A percentile compares a stretch with the other conserved stretches of the same genome.
Evolutionary conservation across 2,797 vertebrate genomes (phyloP).

Genomic region (Oryzias dopingdopingensis): DNA sequence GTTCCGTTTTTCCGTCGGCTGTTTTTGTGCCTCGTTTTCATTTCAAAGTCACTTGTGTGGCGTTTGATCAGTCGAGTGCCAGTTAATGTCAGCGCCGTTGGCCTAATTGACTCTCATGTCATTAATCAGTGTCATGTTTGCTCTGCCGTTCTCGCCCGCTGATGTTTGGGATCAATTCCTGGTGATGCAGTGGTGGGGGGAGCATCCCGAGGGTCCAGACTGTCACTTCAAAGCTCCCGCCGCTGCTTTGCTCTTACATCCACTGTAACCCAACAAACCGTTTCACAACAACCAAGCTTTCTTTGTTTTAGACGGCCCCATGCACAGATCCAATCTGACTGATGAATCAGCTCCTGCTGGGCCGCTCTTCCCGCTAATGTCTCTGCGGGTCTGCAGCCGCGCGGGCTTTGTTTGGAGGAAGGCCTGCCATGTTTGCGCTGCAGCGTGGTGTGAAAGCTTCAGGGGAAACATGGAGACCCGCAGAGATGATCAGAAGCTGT

Average conservation of each 20-base stretch:
- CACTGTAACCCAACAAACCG: slow-evolving; percentile 25
- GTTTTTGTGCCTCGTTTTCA: slow-evolving; percentile 35
- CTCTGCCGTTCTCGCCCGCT: slow-evolving; percentile 1
- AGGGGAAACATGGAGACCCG: neutral
- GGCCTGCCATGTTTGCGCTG: slow-evolving; percentile 5
- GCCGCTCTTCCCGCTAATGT: slow-evolving; percentile 3
- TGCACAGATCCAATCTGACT: slow-evolving; percentile 24
- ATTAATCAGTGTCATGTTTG: slow-evolving; percentile 58
- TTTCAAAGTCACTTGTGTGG: slow-evolving; percentile 39
- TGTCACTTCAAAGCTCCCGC: slow-evolving; percentile 32
- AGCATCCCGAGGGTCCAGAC: slow-evolving; percentile 29
- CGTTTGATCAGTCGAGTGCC: slow-evolving; percentile 32
- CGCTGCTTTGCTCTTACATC: slow-evolving; percentile 36
- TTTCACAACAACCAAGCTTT: slow-evolving; percentile 9
- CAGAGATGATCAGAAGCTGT: neutral
- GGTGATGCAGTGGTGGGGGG: slow-evolving; percentile 9
- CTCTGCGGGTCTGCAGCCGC: slow-evolving; percentile 17
- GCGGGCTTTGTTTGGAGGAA: slow-evolving; percentile 13
- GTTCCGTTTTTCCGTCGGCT: neutral
- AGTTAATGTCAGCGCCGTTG: slow-evolving; percentile 28
- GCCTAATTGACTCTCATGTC: slow-evolving; percentile 48
- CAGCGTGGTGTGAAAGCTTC: neutral
- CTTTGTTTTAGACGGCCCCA: slow-evolving; percentile 12
- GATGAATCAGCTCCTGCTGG: slow-evolving; percentile 35
- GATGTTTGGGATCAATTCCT: slow-evolving; percentile 18